Percentiles rank a stretch among this genome's conserved stretches.
Conservation (phyloP, 1,140 invertebrate species). For the Dreissena rostriformis region DNA sequence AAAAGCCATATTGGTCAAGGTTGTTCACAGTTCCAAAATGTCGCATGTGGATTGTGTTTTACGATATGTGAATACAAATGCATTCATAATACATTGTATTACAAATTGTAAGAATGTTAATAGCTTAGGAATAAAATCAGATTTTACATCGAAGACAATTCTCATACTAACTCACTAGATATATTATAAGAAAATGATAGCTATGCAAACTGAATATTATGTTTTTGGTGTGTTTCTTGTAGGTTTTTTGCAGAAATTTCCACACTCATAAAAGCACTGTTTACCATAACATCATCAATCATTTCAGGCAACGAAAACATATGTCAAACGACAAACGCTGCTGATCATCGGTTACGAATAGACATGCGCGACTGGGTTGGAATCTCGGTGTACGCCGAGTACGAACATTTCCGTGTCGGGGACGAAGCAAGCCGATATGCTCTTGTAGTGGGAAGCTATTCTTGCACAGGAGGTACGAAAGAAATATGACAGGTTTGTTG, state of each 20-base stretch:
- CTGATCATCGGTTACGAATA: slow-evolving; percentile 49
- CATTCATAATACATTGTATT: background rate
- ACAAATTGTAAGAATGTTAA: background rate
- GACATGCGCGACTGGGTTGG: slow-evolving; percentile 50
- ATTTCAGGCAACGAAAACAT: slow-evolving; percentile 83
- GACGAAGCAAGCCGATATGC: slow-evolving; percentile 32
- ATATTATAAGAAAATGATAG: no score
- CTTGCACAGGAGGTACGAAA: slow-evolving; percentile 55
- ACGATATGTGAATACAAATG: background rate
- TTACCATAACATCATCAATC: background rate
- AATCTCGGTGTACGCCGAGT: slow-evolving; percentile 35
- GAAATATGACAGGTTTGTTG: background rate
- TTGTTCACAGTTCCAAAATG: slow-evolving; percentile 74
- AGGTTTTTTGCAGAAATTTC: no score
- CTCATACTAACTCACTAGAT: no score
- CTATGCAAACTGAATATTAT: no score
- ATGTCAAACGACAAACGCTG: slow-evolving; percentile 77
- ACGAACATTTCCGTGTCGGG: slow-evolving; percentile 44
- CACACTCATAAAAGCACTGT: no score
- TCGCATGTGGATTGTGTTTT: slow-evolving; percentile 74
- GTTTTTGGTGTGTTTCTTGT: no score
- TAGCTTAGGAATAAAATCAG: background rate
- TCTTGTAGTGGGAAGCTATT: slow-evolving; percentile 46
- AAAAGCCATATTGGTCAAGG: slow-evolving; percentile 9
- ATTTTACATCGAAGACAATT: background rate